These are phyloP conservation scores for Protosalanx chinensis DNA, from an alignment of 2,797 vertebrate genomes.

Conservation along the genomic window DNA sequence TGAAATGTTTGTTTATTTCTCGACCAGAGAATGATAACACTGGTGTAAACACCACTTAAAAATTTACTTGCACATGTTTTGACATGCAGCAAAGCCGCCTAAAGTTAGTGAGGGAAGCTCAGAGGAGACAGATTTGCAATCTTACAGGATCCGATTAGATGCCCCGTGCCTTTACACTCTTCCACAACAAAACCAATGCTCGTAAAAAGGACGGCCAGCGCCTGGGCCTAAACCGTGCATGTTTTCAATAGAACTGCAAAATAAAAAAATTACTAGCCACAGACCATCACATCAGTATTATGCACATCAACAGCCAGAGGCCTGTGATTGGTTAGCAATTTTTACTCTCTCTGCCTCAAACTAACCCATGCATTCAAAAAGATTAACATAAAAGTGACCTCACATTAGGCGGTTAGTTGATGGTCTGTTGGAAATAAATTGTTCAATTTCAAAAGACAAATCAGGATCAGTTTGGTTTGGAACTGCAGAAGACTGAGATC, in stretches of 20 bases:
- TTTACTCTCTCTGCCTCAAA: slow-evolving; percentile 24
- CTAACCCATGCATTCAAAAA: slow-evolving; percentile 23
- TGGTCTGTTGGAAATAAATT: slow-evolving; percentile 59
- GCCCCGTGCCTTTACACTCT: neutral
- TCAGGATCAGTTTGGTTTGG: slow-evolving; percentile 24
- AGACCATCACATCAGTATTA: slow-evolving; percentile 51
- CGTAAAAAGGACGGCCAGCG: neutral
- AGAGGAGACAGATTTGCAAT: slow-evolving; percentile 7
- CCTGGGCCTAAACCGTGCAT: neutral
- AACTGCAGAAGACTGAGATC: slow-evolving; percentile 27
- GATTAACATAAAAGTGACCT: slow-evolving; percentile 57
- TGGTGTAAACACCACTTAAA: neutral
- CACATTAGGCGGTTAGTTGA: slow-evolving; percentile 52
- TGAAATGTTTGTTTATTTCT: neutral
- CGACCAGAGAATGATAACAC: neutral
- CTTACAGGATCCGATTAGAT: slow-evolving; percentile 16
- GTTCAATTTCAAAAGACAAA: neutral
- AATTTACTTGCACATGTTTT: neutral
- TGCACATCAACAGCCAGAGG: slow-evolving; percentile 12
- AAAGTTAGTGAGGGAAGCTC: neutral
- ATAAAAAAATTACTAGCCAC: slow-evolving; percentile 33
- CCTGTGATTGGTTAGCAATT: slow-evolving; percentile 8
- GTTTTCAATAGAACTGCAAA: slow-evolving; percentile 22
- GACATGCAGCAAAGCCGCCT: neutral
- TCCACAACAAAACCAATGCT: neutral